phyloP scores from a whole-genome alignment of 1,140 invertebrate species.

The Yoshiicerus persimilis region DNA sequence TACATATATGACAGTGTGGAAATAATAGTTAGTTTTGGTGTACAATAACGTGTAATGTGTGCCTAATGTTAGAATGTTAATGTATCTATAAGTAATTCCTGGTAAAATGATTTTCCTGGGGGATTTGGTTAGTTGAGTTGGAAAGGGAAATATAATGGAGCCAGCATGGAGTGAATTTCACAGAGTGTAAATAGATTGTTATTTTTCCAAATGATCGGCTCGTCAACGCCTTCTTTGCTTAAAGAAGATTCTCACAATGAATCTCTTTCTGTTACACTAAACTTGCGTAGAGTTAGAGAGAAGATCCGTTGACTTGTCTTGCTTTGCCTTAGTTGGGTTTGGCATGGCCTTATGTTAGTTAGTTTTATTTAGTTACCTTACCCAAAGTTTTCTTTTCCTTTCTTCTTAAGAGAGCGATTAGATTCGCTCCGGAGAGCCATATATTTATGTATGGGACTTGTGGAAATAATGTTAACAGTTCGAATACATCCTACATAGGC shows the following conservation, averaged over 20 bases:
- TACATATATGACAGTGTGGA: background rate
- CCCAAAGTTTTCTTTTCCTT: conserved; percentile 4
- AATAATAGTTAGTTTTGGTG: background rate
- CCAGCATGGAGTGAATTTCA: background rate
- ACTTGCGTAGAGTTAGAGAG: background rate
- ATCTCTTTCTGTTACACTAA: background rate
- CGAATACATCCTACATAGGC: background rate
- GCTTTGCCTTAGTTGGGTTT: background rate
- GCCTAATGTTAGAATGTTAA: background rate
- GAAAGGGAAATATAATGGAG: background rate
- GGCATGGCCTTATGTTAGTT: background rate
- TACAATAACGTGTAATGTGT: background rate
- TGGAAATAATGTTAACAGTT: background rate
- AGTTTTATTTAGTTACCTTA: background rate
- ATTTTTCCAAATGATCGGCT: conserved; percentile 25
- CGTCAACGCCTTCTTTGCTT: background rate
- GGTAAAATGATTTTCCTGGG: background rate
- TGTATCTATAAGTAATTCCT: background rate
- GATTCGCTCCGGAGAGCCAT: conserved; percentile 3
- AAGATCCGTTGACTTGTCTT: conserved; percentile 5
- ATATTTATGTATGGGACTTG: background rate
- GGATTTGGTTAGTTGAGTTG: background rate
- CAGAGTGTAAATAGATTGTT: background rate
- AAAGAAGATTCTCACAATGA: background rate
- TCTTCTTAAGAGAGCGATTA: conserved; percentile 17